Evolutionary conservation across 2,797 vertebrate genomes (phyloP), one percentile per base, ranked within the genome.

Genomic region (Diceros bicornis): DNA sequence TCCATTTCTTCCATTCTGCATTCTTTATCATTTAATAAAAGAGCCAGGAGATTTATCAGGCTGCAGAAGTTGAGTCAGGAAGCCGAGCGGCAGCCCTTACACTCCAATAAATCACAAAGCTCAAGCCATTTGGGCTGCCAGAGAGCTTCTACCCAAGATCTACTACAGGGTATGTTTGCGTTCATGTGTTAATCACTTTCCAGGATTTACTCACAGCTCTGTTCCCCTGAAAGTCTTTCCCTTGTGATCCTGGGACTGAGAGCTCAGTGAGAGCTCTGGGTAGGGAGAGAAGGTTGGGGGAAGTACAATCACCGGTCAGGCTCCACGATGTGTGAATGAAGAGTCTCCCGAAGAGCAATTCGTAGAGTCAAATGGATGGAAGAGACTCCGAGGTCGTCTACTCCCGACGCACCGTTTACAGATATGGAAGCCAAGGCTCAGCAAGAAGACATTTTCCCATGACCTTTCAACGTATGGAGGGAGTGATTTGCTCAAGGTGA

Each of bases 31-130:
- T 61, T 98, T 97, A 77, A 50, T n/a, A 59, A 89, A 93, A 37
- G 78, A 55, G 32, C 62, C 93, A 75, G 47, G 96, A 98, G 97
- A 98, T 98, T 98, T 98, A 98, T 97, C 69, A 55, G 88, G 69
- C 92, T 97, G 83, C 14, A 97, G 94, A 97, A 91, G 29, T 29
- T 95, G 94, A 98, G 94, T 98, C 96, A 98, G 71, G 79, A 62
- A 89, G 82, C 1, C 1, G 34, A 88, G 50, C 59, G 90, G 89
- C 68, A 81, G 77, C 66, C 37, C 91, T 94, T 97, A 91, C 68
- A 78, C 89, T 52, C 79, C 47, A 62, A 93, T 98, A 95, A 93
- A 98, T 98, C 98, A 98, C 79, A 92, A 69, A 88, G 52, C 34
- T 52, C 68, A 55, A 66, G 82, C 23, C 37, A 71, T 57, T 50